Base-by-base conservation (phyloP, 2,113 vertebrate species). In the Eupsittula cactorum region DNA sequence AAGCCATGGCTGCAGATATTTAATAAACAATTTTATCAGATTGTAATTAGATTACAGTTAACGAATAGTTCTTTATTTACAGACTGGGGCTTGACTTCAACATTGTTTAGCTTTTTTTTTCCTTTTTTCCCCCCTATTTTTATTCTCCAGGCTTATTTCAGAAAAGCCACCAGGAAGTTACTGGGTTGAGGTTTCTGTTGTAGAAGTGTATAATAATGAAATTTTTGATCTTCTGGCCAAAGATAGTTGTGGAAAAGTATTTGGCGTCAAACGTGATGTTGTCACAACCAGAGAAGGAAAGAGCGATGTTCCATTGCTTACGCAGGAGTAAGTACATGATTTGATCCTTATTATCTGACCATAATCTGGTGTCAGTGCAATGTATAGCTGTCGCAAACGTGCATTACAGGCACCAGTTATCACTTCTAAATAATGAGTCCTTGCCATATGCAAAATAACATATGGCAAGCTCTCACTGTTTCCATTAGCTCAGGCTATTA, bases 201-300 rank as follows among this genome's bases (percentile, higher is more conserved):
- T 98, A 90, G 98, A 99, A 96, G 98, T 99, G 49, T 98, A 99
- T 92, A 99, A 99, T 95, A 98, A 99, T 23, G 98, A 98, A 78
- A 88, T 98, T 86, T 98, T 98, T 78, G 99, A 99, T 97, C 98
- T 99, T 88, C 96, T 99, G 97, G 98, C 98, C 75, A 98, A 94
- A 92, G 98, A 98, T 27, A 92, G 95, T 41, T 94, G 68, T 53
- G 95, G 98, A 16, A 96, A 49, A 37, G 63, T 49, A 2, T 83
- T 53, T 16, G 95, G 97, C 6, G 11, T 88, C 93, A 98, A 95
- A 96, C 90, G 97, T 16, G 98, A 98, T 8, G 96, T 98, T 46
- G 91, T 98, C 90, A 98, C 98, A 35, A 98, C 97, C 75, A 97
- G 95, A 91, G 98, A 97, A 19, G 98, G 98, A 29, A 95, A 77